phyloP scores from a whole-genome alignment of 2,797 vertebrate species.

The Thunnus albacares region DNA sequence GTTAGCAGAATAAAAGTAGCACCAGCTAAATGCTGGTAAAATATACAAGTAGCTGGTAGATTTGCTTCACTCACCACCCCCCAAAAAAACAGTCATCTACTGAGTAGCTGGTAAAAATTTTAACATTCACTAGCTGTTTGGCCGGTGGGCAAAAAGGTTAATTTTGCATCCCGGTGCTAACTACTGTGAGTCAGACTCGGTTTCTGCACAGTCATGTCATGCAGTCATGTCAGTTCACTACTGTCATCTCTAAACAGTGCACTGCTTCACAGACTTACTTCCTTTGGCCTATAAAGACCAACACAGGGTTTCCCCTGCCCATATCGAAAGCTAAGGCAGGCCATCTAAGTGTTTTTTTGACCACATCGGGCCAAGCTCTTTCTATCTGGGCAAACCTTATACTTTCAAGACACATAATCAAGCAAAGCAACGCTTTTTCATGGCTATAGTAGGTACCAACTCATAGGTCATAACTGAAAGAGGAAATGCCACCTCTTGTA shows the following conservation, averaged over 20 bases:
- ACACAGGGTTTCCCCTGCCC: constrained; percentile 18
- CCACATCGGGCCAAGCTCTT: background rate
- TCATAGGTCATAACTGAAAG: constrained; percentile 6
- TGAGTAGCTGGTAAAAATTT: too few species aligned
- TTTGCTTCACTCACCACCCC: too few species aligned
- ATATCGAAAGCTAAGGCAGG: background rate
- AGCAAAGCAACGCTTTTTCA: constrained; percentile 4
- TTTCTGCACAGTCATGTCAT: constrained; percentile 28
- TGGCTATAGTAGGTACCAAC: rapidly evolving
- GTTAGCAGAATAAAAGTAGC: background rate
- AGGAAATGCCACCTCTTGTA: constrained; percentile 17
- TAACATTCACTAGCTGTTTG: too few species aligned
- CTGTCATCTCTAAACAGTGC: constrained; percentile 27
- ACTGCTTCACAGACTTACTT: constrained; percentile 24
- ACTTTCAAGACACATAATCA: background rate
- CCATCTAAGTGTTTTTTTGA: background rate
- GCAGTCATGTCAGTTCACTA: constrained; percentile 14
- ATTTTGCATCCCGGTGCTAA: background rate
- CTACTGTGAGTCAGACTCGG: background rate
- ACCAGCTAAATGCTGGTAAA: too few species aligned
- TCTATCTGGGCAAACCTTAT: background rate
- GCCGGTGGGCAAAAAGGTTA: too few species aligned
- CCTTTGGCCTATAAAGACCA: constrained; percentile 10
- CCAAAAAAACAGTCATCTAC: too few species aligned
- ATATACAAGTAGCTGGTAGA: too few species aligned